Base-by-base conservation (phyloP, 2,888 invertebrate genomes). In the Aricia artaxerxes region DNA sequence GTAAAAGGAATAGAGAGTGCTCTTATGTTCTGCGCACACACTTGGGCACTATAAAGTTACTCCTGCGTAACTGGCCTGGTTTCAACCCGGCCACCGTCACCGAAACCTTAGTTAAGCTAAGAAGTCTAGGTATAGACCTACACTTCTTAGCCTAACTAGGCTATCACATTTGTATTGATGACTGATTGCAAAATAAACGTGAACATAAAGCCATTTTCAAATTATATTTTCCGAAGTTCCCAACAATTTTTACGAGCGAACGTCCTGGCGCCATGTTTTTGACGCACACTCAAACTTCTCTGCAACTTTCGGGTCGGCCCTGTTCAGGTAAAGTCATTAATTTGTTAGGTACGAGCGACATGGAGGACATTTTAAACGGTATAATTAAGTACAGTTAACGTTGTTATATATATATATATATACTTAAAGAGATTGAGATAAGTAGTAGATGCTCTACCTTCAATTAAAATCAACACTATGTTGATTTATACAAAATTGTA, bases 271-370 rank as follows among this genome's bases (percentile, higher is more conserved):
- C 24, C 61, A 61, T 61, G 24, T 61, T 61, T 61, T 61, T n/a
- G 24, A n/a, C 24, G 24, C 24, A 31, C 64, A 24, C 64, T 31
- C 69, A 13, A 69, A 5, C 35, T 69, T 57, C 57, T 1, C 57
- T 57, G 1, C 61, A 69, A 69, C 69, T 69, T 69, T 69, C 35
- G 69, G 69, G 35, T 69, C 69, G 38, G 35, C 9, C 69, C 64
- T 11, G 64, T 69, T 35, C 69, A 69, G 69, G 69, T 69, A 35
- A 69, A 35, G 35, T 64, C 69, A 35, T 38, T 69, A 69, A 69
- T 69, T 69, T 69, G 35, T 69, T 13, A 35, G 35, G 31, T 2
- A 35, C 35, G 11, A 35, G 11, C 35, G 31, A 69, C 35, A 13
- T 11, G 69, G 69, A 13, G 24, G 9, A 69, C 24, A 69, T 69